Evolutionary conservation across 2,113 vertebrate species (phyloP), one percentile per base, ranked within the genome.

Genomic region (Phocoena phocoena): DNA sequence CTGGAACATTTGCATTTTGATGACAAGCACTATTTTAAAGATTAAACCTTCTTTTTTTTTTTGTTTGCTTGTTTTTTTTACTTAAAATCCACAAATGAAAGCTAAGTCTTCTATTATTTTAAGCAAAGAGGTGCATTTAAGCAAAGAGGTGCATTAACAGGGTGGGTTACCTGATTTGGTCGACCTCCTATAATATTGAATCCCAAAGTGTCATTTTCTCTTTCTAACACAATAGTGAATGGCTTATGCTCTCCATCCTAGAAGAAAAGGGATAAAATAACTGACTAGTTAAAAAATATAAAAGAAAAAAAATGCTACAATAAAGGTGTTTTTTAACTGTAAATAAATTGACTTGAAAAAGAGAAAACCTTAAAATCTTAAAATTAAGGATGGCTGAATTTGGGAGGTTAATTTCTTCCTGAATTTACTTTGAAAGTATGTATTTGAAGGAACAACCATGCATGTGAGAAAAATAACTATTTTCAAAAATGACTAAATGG

Each of bases 101-200:
- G 58, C 76, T 74, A 13, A 26, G 3, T 58, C 13, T 81, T 18
- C 58, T 58, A 74, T 41, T 67, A 85, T 74, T 88, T 86, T 55
- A 97, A 95, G 18, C 9, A 60, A 96, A 87, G 21, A 80, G 12
- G n/a, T n/a, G n/a, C n/a, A n/a, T 88, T 86, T 55, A 97, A 95
- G 18, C 9, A 60, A 96, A 87, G 21, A 80, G 12, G n/a, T 8
- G 0, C 15, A 33, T 68, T 62, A 93, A 91, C 8, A 83, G 92
- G 50, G 26, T 67, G n/a, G 3, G 0, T 98, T 98, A 99, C 99
- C 98, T 98, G 98, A 95, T 80, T 98, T 85, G 96, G 97, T 84
- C 96, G 98, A 85, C 99, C 99, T 96, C 99, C 99, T 96, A 98
- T 87, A 92, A 99, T 99, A 95, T 99, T 99, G 98, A 99, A 99